Percentiles rank a stretch among this genome's conserved stretches.
Conservation (phyloP, 2,797 vertebrate species). For the Arnoldichthys spilopterus region DNA sequence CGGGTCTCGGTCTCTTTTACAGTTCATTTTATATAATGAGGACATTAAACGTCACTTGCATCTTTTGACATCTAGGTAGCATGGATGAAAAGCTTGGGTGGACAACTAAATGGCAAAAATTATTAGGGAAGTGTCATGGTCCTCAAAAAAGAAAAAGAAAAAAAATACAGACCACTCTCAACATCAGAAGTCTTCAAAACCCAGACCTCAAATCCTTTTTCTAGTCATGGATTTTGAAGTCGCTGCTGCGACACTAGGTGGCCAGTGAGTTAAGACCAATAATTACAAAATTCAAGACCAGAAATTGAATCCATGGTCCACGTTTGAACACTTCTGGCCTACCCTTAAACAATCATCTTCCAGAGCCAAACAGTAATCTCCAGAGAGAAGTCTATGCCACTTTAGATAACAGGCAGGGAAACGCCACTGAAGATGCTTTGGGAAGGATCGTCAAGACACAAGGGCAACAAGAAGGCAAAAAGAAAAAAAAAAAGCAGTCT, state of each 20-base stretch:
- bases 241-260: too few relatives aligned
- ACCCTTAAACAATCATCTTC: neutral
- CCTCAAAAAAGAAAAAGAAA: neutral
- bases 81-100: neutral
- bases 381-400: neutral
- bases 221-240: too few relatives aligned
- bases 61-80: neutral
- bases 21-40: neutral
- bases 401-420: slow-evolving; percentile 4
- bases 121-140: neutral
- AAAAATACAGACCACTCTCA: neutral
- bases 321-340: neutral
- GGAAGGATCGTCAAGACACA: slow-evolving; percentile 23
- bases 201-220: too few relatives aligned
- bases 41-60: neutral
- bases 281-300: too few relatives aligned
- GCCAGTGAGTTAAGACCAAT: too few relatives aligned
- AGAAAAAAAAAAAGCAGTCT: neutral
- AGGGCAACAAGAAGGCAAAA: slow-evolving; percentile 24
- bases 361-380: neutral
- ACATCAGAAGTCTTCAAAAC: neutral
- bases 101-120: slow-evolving; percentile 4
- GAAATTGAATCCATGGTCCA: too few relatives aligned
- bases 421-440: slow-evolving; percentile 3
- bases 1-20: neutral